A percentile compares a stretch with the other conserved stretches of the same genome.
Evolutionary conservation across 2,797 vertebrate genomes (phyloP).

Genomic region (Cossypha caffra): DNA sequence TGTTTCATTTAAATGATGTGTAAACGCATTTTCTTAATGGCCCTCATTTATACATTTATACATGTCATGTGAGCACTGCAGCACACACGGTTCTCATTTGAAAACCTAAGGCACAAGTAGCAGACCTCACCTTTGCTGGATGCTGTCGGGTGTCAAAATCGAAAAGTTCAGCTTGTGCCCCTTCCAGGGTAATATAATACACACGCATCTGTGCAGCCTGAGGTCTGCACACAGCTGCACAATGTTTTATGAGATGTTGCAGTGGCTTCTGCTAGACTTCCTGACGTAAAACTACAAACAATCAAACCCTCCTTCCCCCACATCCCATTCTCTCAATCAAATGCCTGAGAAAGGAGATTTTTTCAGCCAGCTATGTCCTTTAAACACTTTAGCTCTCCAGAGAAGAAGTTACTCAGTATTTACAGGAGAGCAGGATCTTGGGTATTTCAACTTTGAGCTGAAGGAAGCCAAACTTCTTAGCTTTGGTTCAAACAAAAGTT

Average conservation of each 20-base stretch:
- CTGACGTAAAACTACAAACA: slow-evolving; percentile 69
- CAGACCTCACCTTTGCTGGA: slow-evolving; percentile 71
- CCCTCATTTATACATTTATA: slow-evolving; percentile 54
- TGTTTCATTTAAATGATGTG: slow-evolving; percentile 68
- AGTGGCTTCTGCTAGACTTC: slow-evolving; percentile 70
- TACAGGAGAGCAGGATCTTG: background rate
- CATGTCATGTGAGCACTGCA: slow-evolving; percentile 56
- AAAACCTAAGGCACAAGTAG: slow-evolving; percentile 62
- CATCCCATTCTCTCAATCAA: background rate
- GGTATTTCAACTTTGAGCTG: background rate
- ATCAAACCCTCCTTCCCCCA: slow-evolving; percentile 49
- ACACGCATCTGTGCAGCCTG: slow-evolving; percentile 59
- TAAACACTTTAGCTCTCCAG: background rate
- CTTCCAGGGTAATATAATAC: slow-evolving; percentile 69
- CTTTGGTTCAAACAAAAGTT: slow-evolving; percentile 15
- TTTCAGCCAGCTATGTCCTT: background rate
- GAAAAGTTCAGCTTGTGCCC: slow-evolving; percentile 65
- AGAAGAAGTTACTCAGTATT: background rate
- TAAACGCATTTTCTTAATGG: slow-evolving; percentile 63
- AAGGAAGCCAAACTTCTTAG: background rate
- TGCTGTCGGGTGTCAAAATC: slow-evolving; percentile 61
- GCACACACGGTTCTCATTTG: slow-evolving; percentile 67
- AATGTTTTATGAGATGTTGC: slow-evolving; percentile 72
- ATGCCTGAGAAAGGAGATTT: background rate
- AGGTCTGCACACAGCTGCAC: slow-evolving; percentile 69